Evolutionary conservation across 2,888 invertebrate species (phyloP), one percentile per base, ranked within the genome.

Genomic region (Apomyelois bistriatella): DNA sequence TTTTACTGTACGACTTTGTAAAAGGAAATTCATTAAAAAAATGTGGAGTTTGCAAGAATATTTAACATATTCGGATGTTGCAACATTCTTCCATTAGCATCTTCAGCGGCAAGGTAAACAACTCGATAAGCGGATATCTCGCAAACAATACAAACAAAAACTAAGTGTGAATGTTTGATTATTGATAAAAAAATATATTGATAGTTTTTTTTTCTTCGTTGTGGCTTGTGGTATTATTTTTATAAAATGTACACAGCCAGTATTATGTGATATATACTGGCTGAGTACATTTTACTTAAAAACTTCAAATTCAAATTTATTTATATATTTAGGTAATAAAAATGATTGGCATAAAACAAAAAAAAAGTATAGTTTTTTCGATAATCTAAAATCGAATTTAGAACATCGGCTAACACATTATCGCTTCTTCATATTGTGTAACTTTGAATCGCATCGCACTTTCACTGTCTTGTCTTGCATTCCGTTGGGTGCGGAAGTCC

Each of bases 401-500:
- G 38, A 30, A 15, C 38, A 43, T 43, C 12, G 42, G 15, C 43
- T 28, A 51, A 16, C 5, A 42, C n/a, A 28, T 43, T 43, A 51
- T 42, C 40, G 32, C 30, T 28, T 32, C 40, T 65, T 61, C 43
- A 60, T 72, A 61, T 74, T 71, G 66, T 61, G 59, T 66, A 65
- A 68, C 59, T 66, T 62, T 59, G 3, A 3, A 54, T 53, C 13
- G 10, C 17, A 16, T 32, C 47, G 61, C 60, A 73, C 79, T 81
- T 81, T 81, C 79, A 67, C 73, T 68, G 51, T 46, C 52, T 63
- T 68, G 51, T 46, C 52, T 63, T 60, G 65, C 55, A 64, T 62
- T 60, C 42, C 54, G 54, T 37, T 56, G 61, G 64, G 61, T 59
- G 53, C 76, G 79, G 80, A 82, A 72, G 75, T 75, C 70, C 73